Conservation (phyloP, 2,797 vertebrate species). For the Eremophila alpestris region DNA sequence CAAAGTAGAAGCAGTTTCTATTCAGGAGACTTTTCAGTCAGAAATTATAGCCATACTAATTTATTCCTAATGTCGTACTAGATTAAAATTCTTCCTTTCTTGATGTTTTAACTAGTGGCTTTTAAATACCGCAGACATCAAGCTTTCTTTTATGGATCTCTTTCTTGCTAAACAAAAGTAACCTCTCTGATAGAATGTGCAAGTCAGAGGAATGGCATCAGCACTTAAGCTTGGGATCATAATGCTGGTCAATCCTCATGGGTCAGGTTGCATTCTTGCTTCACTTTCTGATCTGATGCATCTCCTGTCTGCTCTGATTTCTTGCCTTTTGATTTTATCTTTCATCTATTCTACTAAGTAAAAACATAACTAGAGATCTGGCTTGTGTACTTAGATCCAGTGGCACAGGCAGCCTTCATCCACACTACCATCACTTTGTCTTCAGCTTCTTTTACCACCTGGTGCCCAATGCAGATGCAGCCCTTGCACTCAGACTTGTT, state of each 20-base stretch:
- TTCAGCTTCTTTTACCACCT: not conserved
- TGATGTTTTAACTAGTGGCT: not conserved
- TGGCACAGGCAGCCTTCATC: not conserved
- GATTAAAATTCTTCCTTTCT: not conserved
- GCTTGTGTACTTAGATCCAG: not conserved
- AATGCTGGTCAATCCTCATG: not conserved
- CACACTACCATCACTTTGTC: not conserved
- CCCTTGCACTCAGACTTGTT: not conserved
- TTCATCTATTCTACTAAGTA: not conserved
- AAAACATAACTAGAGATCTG: not conserved
- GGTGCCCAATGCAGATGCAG: fast-evolving
- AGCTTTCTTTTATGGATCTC: not conserved
- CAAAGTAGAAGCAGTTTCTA: not conserved
- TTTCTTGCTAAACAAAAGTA: not conserved
- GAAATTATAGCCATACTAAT: not conserved
- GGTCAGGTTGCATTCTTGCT: not conserved
- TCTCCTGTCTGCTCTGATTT: not conserved
- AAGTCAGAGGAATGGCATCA: not conserved
- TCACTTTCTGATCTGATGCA: not conserved
- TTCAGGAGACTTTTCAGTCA: not conserved
- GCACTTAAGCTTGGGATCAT: not conserved
- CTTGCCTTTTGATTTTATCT: not conserved
- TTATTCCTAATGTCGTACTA: not conserved
- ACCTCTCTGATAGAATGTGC: not conserved
- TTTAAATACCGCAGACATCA: not conserved